A percentile compares a stretch with the other conserved stretches of the same genome.
Conservation (phyloP, 2,888 invertebrate species). For the Hypsopygia costalis region DNA sequence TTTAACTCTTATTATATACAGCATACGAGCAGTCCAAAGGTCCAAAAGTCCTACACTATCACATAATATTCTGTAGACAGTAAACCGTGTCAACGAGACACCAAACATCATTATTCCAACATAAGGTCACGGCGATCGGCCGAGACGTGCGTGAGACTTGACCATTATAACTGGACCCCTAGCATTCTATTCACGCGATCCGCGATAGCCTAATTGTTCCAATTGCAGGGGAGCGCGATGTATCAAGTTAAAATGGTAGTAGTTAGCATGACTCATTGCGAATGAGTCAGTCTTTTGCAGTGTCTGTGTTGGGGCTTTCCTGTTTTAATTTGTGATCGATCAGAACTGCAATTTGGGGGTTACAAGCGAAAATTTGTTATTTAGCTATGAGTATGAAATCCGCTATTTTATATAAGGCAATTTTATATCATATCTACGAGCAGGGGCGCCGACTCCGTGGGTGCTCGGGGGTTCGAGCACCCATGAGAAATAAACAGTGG, state of each 20-base stretch:
- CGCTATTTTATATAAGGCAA: too few species aligned
- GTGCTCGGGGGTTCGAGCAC: too few species aligned
- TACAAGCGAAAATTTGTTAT: too few species aligned
- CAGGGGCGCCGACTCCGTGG: too few species aligned
- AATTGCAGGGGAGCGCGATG: slow-evolving; percentile 25
- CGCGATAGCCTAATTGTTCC: slow-evolving; percentile 6
- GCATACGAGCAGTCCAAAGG: too few species aligned
- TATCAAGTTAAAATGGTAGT: slow-evolving; percentile 29
- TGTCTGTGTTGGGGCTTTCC: slow-evolving; percentile 35
- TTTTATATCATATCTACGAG: too few species aligned
- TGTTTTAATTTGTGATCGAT: slow-evolving; percentile 22
- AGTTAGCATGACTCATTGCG: slow-evolving; percentile 27
- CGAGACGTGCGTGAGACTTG: slow-evolving; percentile 51
- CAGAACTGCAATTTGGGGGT: slow-evolving; percentile 1
- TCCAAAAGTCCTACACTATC: too few species aligned
- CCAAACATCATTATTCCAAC: slow-evolving; percentile 19
- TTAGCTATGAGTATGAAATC: too few species aligned
- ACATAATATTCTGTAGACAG: too few species aligned
- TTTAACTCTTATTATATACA: too few species aligned
- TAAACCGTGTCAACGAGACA: slow-evolving; percentile 22
- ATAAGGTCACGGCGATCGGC: slow-evolving; percentile 14
- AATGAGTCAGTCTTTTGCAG: slow-evolving; percentile 16
- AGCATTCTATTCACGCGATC: slow-evolving; percentile 27
- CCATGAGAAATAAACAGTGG: too few species aligned
- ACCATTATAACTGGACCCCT: slow-evolving; percentile 32